Percentiles rank a stretch among this genome's conserved stretches.
Evolutionary conservation across 2,888 invertebrate species (phyloP).

Genomic region (Loripinus fragilis): DNA sequence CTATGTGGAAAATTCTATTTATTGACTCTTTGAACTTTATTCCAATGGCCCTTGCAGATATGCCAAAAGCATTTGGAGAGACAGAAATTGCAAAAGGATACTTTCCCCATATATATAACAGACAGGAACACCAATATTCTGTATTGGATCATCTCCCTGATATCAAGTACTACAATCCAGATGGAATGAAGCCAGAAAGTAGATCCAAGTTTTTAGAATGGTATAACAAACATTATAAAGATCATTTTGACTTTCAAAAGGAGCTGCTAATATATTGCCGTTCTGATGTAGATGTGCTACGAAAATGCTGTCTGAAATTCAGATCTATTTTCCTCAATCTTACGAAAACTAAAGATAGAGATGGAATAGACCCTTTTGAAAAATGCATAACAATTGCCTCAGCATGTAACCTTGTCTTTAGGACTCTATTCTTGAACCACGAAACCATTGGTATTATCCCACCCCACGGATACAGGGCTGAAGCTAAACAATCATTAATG

Average conservation of each 20-base stretch:
- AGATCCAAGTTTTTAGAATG: slow-evolving; percentile 23
- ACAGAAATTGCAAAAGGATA: slow-evolving; percentile 33
- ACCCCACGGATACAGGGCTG: slow-evolving; percentile 36
- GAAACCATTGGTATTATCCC: slow-evolving; percentile 44
- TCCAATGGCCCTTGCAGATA: slow-evolving; percentile 26
- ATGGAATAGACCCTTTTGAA: slow-evolving; percentile 40
- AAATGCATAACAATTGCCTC: slow-evolving; percentile 43
- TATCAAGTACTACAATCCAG: slow-evolving; percentile 35
- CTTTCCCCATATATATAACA: slow-evolving; percentile 41
- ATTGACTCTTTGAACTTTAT: slow-evolving; percentile 36
- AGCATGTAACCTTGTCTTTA: slow-evolving; percentile 35
- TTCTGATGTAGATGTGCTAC: slow-evolving; percentile 38
- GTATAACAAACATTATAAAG: slow-evolving; percentile 25
- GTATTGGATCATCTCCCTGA: slow-evolving; percentile 25
- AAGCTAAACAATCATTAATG: slow-evolving; percentile 44
- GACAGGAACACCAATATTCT: slow-evolving; percentile 17
- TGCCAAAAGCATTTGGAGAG: slow-evolving; percentile 32
- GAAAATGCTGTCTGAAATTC: slow-evolving; percentile 30
- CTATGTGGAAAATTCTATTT: not conserved
- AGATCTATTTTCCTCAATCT: slow-evolving; percentile 27
- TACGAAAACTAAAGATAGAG: slow-evolving; percentile 12
- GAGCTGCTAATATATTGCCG: slow-evolving; percentile 39
- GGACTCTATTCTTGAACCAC: slow-evolving; percentile 20
- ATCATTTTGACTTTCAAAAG: slow-evolving; percentile 33
- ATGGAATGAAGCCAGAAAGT: slow-evolving; percentile 33